Percentiles rank a stretch among this genome's conserved stretches.
Evolutionary conservation across 2,797 vertebrate genomes (phyloP).

Genomic region (Enteromius thamalakanensis): DNA sequence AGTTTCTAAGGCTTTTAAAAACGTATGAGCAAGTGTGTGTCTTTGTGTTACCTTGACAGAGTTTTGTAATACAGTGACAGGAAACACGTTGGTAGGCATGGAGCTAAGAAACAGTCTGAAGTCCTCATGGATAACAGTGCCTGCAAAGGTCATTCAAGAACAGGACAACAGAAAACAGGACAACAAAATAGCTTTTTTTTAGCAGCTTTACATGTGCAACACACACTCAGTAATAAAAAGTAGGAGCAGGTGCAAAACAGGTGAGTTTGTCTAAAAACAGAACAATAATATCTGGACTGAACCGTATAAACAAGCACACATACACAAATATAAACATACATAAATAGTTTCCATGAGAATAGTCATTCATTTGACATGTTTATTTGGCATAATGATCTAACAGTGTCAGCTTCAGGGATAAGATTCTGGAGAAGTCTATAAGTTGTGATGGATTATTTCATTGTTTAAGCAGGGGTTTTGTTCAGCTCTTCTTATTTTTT

Average conservation of each 20-base stretch:
- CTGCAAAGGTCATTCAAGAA: slow-evolving; percentile 63
- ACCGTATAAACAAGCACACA: slow-evolving; percentile 1
- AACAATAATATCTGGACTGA: neutral
- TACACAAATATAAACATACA: neutral
- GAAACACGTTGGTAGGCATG: slow-evolving; percentile 83
- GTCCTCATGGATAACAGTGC: slow-evolving; percentile 75
- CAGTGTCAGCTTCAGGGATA: neutral
- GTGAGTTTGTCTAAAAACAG: neutral
- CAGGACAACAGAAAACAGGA: neutral
- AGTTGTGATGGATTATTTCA: neutral
- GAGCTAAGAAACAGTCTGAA: slow-evolving; percentile 88
- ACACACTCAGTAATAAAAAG: neutral
- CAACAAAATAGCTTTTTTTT: neutral
- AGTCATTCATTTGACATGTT: neutral
- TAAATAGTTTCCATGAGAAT: slow-evolving; percentile 4
- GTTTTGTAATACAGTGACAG: slow-evolving; percentile 86
- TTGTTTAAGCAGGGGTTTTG: neutral
- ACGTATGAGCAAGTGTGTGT: slow-evolving; percentile 1
- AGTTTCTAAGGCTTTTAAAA: neutral
- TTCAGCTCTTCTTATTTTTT: neutral
- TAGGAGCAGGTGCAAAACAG: slow-evolving; percentile 13
- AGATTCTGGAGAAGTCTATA: neutral
- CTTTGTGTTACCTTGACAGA: slow-evolving; percentile 81
- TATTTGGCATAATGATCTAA: neutral
- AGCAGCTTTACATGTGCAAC: neutral